phyloP scores from a whole-genome alignment of 2,888 invertebrate species.

The Cerastoderma edule region DNA sequence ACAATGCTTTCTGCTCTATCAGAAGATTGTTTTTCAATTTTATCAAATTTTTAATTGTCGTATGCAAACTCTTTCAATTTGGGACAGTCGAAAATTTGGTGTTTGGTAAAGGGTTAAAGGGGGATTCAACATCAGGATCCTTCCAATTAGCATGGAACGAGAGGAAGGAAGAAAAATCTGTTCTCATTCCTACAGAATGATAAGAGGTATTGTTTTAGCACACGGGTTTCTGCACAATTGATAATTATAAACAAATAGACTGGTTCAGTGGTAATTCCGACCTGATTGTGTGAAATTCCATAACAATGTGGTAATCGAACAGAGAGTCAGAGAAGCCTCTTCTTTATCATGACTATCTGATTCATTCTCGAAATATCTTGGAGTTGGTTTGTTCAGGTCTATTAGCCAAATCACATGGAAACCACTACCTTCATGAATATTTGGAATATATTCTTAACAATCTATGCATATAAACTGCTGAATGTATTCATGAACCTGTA shows the following conservation, averaged over 20 bases:
- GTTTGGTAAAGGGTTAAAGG: too few species aligned
- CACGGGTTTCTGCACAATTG: constrained; percentile 23
- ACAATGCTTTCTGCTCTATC: too few species aligned
- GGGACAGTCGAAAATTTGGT: too few species aligned
- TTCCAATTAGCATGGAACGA: not conserved
- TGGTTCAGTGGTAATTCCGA: constrained; percentile 21
- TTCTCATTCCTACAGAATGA: not conserved
- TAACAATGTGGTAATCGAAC: constrained; percentile 20
- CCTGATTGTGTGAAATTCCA: constrained; percentile 24
- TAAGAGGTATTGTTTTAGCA: not conserved
- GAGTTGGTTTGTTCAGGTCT: not conserved
- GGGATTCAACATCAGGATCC: not conserved
- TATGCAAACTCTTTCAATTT: too few species aligned
- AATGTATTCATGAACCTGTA: too few species aligned
- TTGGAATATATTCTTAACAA: too few species aligned
- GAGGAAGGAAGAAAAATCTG: not conserved
- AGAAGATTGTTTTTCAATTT: too few species aligned
- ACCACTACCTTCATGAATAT: too few species aligned
- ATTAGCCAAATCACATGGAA: constrained; percentile 2
- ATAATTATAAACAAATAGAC: constrained; percentile 20
- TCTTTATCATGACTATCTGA: constrained; percentile 2
- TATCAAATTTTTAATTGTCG: too few species aligned
- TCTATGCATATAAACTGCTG: too few species aligned
- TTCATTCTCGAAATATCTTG: constrained; percentile 4
- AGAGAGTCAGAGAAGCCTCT: not conserved